phyloP scores from a whole-genome alignment of 2,888 invertebrate genomes.

The Deilephila porcellus region DNA sequence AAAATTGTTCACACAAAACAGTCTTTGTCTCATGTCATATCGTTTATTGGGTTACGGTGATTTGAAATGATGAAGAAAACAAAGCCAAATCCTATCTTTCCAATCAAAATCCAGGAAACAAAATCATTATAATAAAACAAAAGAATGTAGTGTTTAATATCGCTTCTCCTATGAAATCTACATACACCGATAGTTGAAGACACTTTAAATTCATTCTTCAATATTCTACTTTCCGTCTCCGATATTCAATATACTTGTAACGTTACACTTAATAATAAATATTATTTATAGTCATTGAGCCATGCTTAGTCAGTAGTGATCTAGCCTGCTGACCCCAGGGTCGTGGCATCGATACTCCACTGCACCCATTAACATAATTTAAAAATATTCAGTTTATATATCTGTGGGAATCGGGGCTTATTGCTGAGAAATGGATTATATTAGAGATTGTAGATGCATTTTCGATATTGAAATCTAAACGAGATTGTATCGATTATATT shows the following conservation, averaged over 20 bases:
- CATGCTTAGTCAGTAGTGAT: constrained; percentile 13
- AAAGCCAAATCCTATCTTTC: too few species aligned
- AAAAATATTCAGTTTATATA: neutral
- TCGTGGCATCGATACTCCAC: constrained; percentile 5
- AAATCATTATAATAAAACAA: neutral
- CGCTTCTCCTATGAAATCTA: neutral
- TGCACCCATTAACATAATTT: constrained; percentile 20
- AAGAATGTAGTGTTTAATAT: neutral
- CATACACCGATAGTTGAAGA: neutral
- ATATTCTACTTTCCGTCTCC: neutral
- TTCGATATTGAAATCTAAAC: neutral
- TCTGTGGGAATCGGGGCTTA: neutral
- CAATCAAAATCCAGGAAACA: neutral
- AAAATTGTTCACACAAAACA: too few species aligned
- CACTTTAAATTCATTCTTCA: neutral
- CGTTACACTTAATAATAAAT: constrained; percentile 11
- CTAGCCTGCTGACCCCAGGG: constrained; percentile 19
- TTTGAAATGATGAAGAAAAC: too few species aligned
- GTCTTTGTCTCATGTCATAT: too few species aligned
- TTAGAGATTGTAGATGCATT: neutral
- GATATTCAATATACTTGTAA: neutral
- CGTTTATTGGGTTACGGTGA: too few species aligned
- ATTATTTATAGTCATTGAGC: neutral
- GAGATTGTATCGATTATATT: neutral
- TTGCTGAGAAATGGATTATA: neutral